Conservation (phyloP, 2,113 vertebrate species). For the Malurus melanocephalus region DNA sequence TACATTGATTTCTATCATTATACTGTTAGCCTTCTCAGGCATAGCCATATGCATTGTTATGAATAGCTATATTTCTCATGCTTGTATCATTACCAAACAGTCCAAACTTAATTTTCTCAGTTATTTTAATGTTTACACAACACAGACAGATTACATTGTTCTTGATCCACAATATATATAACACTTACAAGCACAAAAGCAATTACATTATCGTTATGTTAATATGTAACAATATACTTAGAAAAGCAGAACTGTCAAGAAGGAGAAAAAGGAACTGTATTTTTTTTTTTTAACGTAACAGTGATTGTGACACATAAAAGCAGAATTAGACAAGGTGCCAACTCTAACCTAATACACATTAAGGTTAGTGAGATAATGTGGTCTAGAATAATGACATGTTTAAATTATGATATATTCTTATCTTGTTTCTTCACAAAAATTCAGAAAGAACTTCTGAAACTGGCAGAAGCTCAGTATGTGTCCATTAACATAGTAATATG, state of each 20-base stretch:
- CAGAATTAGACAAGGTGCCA: not conserved
- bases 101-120: slow-evolving; percentile 1
- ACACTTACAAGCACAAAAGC: slow-evolving; percentile 6
- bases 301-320: not conserved
- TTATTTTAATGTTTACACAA: slow-evolving; percentile 15
- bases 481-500: slow-evolving; percentile 53
- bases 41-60: not conserved
- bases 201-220: slow-evolving; percentile 21
- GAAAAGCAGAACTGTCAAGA: not conserved
- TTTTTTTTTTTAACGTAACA: not conserved
- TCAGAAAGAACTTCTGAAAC: not conserved
- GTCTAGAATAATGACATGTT: not conserved
- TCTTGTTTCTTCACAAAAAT: slow-evolving; percentile 32
- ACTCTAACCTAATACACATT: not conserved
- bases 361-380: slow-evolving; percentile 14
- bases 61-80: not conserved
- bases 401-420: slow-evolving; percentile 24
- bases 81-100: not conserved
- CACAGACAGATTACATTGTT: not conserved
- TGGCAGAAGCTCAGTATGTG: not conserved
- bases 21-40: not conserved
- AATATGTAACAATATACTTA: not conserved
- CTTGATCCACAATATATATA: not conserved
- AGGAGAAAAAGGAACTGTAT: not conserved
- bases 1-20: slow-evolving; percentile 4